A percentile compares a stretch with the other conserved stretches of the same genome.
These are phyloP conservation scores for Anarrhichthys ocellatus DNA, from an alignment of 2,113 vertebrate species.

Conservation along the genomic window DNA sequence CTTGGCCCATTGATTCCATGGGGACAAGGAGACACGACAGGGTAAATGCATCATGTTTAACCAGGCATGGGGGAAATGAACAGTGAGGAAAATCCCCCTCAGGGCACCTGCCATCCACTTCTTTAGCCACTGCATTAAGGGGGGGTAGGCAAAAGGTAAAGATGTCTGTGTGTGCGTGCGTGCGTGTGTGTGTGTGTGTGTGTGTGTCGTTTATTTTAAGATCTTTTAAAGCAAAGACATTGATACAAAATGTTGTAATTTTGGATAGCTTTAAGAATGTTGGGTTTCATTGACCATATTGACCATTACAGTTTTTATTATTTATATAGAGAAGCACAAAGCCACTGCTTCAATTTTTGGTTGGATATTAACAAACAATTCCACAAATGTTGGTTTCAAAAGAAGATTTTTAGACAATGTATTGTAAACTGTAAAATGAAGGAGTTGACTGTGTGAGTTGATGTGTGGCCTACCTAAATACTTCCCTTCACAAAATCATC, in stretches of 20 bases:
- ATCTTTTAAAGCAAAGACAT: background rate
- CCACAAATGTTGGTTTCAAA: background rate
- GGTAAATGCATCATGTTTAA: constrained; percentile 60
- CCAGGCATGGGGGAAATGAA: constrained; percentile 54
- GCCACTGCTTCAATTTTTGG: background rate
- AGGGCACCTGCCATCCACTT: constrained; percentile 12
- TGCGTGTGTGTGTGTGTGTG: background rate
- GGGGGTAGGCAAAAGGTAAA: background rate
- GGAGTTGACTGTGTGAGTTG: background rate
- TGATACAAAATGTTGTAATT: background rate
- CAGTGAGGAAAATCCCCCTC: constrained; percentile 9
- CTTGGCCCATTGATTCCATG: constrained; percentile 41
- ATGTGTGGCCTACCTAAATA: constrained; percentile 13
- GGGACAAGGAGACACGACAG: constrained; percentile 42
- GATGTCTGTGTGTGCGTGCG: background rate
- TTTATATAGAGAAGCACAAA: background rate
- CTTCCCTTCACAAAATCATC: constrained; percentile 27
- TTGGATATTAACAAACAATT: background rate
- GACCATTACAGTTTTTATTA: background rate
- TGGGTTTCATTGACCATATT: background rate
- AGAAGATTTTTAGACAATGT: background rate
- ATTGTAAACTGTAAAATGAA: background rate
- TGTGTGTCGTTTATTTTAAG: background rate
- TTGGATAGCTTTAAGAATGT: background rate
- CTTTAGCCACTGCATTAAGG: constrained; percentile 12